Evolutionary conservation across 2,113 vertebrate genomes (phyloP).

Genomic region (Choloepus hoffmanni): DNA sequence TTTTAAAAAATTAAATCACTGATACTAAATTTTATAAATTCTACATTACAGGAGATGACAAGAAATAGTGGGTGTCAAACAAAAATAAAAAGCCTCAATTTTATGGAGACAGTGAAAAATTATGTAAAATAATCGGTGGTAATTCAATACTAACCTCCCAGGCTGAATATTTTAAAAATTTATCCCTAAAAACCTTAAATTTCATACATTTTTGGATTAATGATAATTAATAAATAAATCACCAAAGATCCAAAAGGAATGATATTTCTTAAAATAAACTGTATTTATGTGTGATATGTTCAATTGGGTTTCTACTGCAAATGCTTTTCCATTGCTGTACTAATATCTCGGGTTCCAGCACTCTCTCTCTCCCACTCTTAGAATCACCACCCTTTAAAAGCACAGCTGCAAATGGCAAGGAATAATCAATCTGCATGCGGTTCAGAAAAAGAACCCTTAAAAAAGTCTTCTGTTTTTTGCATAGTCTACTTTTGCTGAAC

Average conservation of each 20-base stretch:
- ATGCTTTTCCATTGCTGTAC: background rate
- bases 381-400: background rate
- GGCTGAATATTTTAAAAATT: background rate
- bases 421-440: background rate
- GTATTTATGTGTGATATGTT: background rate
- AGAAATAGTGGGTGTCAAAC: background rate
- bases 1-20: slow-evolving; percentile 20
- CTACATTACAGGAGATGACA: background rate
- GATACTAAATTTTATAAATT: background rate
- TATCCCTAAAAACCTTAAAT: background rate
- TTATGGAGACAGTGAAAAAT: background rate
- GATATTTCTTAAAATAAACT: background rate
- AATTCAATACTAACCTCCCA: background rate
- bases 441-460: background rate
- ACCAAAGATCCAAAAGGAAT: background rate
- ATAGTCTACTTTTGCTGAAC: background rate
- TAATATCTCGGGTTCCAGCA: background rate
- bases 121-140: background rate
- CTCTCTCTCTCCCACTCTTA: background rate
- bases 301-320: background rate
- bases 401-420: background rate
- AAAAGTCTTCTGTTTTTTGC: background rate
- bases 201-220: background rate
- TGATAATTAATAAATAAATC: background rate
- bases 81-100: background rate